Evolutionary conservation across 30 jellyfish, hydroid and myxozoan genomes (phyloP).

Genomic region (Nemopilema nomurai): DNA sequence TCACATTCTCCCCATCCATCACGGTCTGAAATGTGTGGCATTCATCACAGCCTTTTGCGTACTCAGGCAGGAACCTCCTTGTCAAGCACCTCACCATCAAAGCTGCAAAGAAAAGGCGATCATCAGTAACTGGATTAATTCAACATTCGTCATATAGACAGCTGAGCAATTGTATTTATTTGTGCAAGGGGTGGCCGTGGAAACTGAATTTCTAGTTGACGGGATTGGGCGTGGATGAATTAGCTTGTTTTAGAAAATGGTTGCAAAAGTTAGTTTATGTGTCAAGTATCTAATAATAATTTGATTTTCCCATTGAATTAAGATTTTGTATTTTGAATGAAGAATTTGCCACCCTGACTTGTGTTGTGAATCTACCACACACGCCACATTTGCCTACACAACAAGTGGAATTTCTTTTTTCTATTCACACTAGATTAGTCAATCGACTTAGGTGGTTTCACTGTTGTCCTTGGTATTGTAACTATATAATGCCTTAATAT

Average conservation of each 20-base stretch:
- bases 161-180: neutral
- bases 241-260: neutral
- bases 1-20: conserved; percentile 50
- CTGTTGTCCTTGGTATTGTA: neutral
- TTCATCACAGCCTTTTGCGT: conserved; percentile 73
- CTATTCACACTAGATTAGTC: conserved; percentile 1
- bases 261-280: neutral
- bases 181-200: neutral
- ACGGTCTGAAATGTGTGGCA: conserved; percentile 70
- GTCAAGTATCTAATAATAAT: neutral
- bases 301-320: neutral
- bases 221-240: neutral
- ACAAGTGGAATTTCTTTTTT: neutral
- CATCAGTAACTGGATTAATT: neutral
- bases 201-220: neutral
- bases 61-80: conserved; percentile 84
- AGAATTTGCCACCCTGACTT: neutral
- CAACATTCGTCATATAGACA: neutral
- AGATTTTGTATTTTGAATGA: neutral
- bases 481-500: neutral
- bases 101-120: conserved; percentile 39
- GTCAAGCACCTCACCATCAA: conserved; percentile 89
- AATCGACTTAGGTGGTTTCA: conserved; percentile 15
- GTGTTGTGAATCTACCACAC: neutral
- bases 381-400: neutral